These are phyloP conservation scores for Calliphora vomitoria DNA, from an alignment of 2,888 invertebrate species.

Conservation along the genomic window DNA sequence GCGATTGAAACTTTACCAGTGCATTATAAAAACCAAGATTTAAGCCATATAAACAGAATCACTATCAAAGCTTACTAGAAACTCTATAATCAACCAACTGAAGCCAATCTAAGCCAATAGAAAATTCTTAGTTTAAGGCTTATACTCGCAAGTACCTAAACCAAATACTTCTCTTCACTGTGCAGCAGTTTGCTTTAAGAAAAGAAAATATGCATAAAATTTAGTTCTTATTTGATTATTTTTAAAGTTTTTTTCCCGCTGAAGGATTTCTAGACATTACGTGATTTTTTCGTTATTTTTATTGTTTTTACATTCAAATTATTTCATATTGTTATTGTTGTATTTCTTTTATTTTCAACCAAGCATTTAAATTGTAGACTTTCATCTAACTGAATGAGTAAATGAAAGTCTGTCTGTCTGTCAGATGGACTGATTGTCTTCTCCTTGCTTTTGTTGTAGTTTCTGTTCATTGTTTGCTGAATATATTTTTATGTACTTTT, in stretches of 20 bases:
- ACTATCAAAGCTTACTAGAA: no score
- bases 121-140: no score
- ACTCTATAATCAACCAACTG: no score
- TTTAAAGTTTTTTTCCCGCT: constrained; percentile 1
- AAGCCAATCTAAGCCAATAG: no score
- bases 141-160: no score
- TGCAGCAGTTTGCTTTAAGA: not conserved
- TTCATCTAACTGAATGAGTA: not conserved
- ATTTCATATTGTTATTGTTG: constrained; percentile 16
- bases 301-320: constrained; percentile 6
- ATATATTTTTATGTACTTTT: not conserved
- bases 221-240: not conserved
- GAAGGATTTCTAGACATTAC: constrained; percentile 23
- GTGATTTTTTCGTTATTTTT: constrained; percentile 21
- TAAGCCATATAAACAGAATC: no score
- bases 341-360: not conserved
- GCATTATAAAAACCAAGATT: no score
- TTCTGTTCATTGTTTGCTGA: constrained; percentile 16
- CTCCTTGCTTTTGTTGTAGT: not conserved
- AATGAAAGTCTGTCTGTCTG: not conserved
- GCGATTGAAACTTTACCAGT: no score
- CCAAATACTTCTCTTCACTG: no score
- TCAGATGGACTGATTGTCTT: constrained; percentile 9
- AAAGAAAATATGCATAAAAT: not conserved
- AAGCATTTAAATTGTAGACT: not conserved